Conservation (phyloP, 2,113 vertebrate species). For the Piaya cayana region DNA sequence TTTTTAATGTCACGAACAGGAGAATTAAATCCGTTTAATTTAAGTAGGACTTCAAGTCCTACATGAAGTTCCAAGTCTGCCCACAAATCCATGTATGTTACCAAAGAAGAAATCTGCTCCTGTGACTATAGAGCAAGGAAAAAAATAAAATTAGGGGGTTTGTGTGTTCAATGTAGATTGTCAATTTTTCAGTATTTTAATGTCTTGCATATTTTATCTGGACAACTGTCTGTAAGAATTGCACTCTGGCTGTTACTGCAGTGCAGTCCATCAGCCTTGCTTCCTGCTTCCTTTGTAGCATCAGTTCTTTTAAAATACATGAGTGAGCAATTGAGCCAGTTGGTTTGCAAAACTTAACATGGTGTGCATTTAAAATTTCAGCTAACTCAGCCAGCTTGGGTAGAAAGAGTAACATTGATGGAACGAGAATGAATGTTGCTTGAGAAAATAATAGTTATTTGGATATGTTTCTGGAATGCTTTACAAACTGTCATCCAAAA, state of each 20-base stretch:
- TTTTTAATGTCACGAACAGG: constrained; percentile 12
- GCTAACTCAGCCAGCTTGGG: not conserved
- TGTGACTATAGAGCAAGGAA: not conserved
- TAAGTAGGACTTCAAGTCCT: not conserved
- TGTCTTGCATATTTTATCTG: not conserved
- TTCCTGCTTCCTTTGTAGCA: not conserved
- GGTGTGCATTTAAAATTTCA: not conserved
- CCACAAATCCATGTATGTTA: not conserved
- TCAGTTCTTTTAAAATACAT: not conserved
- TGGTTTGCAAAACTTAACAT: not conserved
- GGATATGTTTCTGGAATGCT: not conserved
- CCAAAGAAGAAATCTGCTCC: not conserved
- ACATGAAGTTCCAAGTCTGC: not conserved
- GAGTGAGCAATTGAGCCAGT: not conserved
- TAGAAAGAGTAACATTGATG: not conserved
- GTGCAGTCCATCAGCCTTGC: not conserved
- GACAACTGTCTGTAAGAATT: not conserved
- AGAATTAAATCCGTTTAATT: not conserved
- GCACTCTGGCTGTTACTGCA: not conserved
- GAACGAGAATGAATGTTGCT: not conserved
- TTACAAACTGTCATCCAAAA: not conserved
- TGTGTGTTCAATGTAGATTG: not conserved
- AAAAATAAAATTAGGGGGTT: not conserved
- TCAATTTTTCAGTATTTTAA: not conserved
- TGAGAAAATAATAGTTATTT: constrained; percentile 8